These are phyloP conservation scores for Anas bahamensis DNA, from an alignment of 2,797 vertebrate genomes.

Conservation along the genomic window DNA sequence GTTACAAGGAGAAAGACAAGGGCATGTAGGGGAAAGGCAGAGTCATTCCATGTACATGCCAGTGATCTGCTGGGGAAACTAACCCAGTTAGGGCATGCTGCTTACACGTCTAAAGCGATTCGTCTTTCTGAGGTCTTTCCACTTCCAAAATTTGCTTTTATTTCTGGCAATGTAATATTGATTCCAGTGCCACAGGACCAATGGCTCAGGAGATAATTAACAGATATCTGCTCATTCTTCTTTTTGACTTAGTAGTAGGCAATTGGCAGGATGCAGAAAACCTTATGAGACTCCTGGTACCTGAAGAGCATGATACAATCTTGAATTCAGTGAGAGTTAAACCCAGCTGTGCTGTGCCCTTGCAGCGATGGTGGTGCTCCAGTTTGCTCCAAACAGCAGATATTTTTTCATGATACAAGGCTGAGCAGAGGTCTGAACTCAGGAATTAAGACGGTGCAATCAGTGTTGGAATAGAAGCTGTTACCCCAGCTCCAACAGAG, in stretches of 20 bases:
- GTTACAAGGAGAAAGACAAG: background rate
- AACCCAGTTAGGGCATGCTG: background rate
- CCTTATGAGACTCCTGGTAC: background rate
- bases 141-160: background rate
- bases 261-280: background rate
- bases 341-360: background rate
- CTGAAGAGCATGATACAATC: background rate
- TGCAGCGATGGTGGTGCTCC: background rate
- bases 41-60: background rate
- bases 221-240: background rate
- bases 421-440: background rate
- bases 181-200: background rate
- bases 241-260: background rate
- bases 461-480: background rate
- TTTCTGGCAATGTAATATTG: background rate
- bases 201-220: background rate
- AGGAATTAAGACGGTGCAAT: background rate
- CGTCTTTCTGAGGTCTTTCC: background rate
- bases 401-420: background rate
- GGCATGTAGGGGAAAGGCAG: background rate
- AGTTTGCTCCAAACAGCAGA: background rate
- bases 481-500: background rate
- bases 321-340: background rate
- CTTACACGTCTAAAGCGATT: background rate
- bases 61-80: background rate